Conservation (phyloP, 2,113 vertebrate genomes). For the Chitala chitala region DNA sequence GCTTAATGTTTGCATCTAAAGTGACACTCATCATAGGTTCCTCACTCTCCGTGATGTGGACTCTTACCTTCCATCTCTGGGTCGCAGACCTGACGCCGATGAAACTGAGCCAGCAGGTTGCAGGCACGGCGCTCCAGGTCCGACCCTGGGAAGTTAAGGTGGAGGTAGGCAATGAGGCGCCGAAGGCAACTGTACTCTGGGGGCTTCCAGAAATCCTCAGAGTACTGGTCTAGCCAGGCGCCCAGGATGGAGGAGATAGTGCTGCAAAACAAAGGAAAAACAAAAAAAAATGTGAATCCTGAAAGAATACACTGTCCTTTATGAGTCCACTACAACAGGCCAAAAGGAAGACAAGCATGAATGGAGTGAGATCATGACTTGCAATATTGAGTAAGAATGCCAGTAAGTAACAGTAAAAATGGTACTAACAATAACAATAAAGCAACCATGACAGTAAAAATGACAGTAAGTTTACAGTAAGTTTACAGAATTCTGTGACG, state of each 20-base stretch:
- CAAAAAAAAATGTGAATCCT: neutral
- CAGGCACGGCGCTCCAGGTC: slow-evolving; percentile 88
- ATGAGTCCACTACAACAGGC: no score
- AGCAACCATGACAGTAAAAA: no score
- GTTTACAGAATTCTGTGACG: no score
- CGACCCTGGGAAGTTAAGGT: slow-evolving; percentile 80
- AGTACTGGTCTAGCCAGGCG: slow-evolving; percentile 96
- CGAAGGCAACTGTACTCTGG: slow-evolving; percentile 80
- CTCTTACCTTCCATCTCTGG: slow-evolving; percentile 69
- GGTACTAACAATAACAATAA: no score
- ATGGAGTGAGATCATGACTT: no score
- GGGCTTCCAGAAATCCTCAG: slow-evolving; percentile 89
- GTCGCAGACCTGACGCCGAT: slow-evolving; percentile 73
- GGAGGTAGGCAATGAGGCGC: slow-evolving; percentile 85
- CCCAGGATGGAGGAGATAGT: slow-evolving; percentile 95
- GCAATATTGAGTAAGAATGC: no score
- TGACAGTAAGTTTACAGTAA: no score
- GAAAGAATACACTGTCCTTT: no score
- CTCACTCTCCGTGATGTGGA: neutral
- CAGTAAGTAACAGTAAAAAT: no score
- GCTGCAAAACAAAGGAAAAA: slow-evolving; percentile 46
- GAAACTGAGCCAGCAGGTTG: slow-evolving; percentile 87
- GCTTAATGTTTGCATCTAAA: no score
- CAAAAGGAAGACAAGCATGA: neutral
- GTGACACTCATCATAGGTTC: no score